These are phyloP conservation scores for Peromyscus attwateri DNA, from an alignment of 2,797 vertebrate species.

Conservation along the genomic window DNA sequence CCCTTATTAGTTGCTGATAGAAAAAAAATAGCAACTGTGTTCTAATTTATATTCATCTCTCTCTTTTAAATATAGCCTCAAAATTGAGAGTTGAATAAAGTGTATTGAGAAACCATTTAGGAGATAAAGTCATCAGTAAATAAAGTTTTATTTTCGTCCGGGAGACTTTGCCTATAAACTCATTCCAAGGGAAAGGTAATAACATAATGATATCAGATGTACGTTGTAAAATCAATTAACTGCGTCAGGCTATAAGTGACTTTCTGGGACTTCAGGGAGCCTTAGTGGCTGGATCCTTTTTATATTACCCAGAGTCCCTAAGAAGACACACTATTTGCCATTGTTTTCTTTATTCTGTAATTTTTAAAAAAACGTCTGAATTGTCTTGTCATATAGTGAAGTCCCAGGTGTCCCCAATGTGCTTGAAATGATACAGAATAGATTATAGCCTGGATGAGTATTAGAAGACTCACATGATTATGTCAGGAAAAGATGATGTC, in stretches of 20 bases:
- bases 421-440: neutral
- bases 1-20: neutral
- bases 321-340: neutral
- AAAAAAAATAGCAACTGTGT: neutral
- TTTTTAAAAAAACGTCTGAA: neutral
- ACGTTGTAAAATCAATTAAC: constrained; percentile 10
- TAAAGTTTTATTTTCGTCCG: constrained; percentile 55
- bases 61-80: constrained; percentile 45
- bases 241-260: neutral
- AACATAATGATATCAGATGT: neutral
- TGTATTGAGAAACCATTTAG: neutral
- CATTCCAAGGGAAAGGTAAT: constrained; percentile 23
- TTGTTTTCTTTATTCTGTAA: constrained; percentile 4
- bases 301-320: neutral
- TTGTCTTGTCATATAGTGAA: neutral
- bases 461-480: neutral
- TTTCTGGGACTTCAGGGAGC: neutral
- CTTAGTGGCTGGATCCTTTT: neutral
- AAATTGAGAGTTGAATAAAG: neutral
- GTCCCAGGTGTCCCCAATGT: neutral
- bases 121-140: constrained; percentile 40
- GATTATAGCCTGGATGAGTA: neutral
- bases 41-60: constrained; percentile 31
- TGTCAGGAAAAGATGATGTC: neutral
- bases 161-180: constrained; percentile 15